Conservation (phyloP, 2,113 vertebrate genomes). For the Hippocampus comes region DNA sequence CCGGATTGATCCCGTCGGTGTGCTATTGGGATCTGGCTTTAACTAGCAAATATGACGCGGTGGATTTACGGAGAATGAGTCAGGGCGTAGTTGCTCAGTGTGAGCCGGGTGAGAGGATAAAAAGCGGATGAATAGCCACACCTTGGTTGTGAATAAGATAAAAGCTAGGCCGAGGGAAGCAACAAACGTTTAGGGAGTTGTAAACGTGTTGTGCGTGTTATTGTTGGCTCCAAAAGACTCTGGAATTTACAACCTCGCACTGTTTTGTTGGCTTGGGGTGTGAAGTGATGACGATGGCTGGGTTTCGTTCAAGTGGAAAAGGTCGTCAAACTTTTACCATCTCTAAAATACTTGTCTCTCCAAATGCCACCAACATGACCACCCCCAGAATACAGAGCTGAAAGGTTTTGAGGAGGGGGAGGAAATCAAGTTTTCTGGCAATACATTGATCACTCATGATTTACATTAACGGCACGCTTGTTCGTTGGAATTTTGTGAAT, state of each 20-base stretch:
- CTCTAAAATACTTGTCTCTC: background rate
- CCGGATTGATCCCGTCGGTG: slow-evolving; percentile 6
- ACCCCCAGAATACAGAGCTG: background rate
- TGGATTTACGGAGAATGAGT: slow-evolving; percentile 7
- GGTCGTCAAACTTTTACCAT: background rate
- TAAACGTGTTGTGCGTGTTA: background rate
- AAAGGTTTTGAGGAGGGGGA: background rate
- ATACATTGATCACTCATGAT: too few species aligned
- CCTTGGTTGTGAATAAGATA: slow-evolving; percentile 67
- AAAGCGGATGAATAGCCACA: slow-evolving; percentile 64
- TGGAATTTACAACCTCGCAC: slow-evolving; percentile 1
- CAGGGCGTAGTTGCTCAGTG: background rate
- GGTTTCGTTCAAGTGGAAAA: background rate
- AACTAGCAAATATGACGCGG: slow-evolving; percentile 10
- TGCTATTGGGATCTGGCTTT: slow-evolving; percentile 24
- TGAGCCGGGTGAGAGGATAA: slow-evolving; percentile 30
- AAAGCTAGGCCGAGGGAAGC: slow-evolving; percentile 37
- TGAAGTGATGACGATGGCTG: background rate
- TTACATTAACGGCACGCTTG: too few species aligned
- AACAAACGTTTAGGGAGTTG: slow-evolving; percentile 4
- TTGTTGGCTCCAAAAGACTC: background rate
- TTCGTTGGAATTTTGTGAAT: too few species aligned
- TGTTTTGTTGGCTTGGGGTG: background rate
- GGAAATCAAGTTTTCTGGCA: too few species aligned
- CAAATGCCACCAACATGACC: background rate